These are phyloP conservation scores for Pterocles orientalis DNA, from an alignment of 2,113 vertebrate genomes.

Conservation along the genomic window DNA sequence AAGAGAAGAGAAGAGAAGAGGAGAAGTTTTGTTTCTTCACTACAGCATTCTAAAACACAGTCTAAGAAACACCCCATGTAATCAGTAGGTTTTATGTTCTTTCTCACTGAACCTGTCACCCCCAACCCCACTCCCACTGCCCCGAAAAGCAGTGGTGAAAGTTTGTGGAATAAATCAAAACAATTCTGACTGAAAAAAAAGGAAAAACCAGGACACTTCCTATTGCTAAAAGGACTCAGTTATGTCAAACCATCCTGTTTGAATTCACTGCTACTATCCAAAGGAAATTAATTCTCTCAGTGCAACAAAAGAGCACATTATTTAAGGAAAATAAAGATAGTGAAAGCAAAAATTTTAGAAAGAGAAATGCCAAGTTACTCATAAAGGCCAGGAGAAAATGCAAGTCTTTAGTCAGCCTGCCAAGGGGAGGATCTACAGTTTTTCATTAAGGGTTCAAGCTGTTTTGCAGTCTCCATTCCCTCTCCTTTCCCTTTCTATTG, in stretches of 20 bases:
- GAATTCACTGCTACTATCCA: neutral
- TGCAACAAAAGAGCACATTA: neutral
- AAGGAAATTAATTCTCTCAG: neutral
- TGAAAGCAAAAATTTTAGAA: neutral
- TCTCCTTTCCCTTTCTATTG: neutral
- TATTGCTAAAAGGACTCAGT: neutral
- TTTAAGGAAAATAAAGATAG: neutral
- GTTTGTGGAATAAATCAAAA: neutral
- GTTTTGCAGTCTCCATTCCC: neutral
- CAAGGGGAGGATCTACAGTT: neutral
- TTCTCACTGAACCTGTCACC: neutral
- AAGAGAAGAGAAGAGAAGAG: neutral
- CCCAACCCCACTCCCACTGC: neutral
- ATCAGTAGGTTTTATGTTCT: neutral
- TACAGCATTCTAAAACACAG: neutral
- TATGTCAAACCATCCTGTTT: neutral
- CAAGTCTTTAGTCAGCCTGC: neutral
- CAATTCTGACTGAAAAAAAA: neutral
- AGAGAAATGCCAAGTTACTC: neutral
- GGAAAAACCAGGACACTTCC: neutral
- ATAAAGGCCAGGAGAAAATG: neutral
- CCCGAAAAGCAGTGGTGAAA: neutral
- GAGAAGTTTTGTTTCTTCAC: neutral
- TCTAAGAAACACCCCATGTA: neutral
- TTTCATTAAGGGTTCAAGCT: neutral